These are phyloP conservation scores for Probaryconus sp. DNA, from an alignment of 1,140 invertebrate genomes.

Conservation along the genomic window DNA sequence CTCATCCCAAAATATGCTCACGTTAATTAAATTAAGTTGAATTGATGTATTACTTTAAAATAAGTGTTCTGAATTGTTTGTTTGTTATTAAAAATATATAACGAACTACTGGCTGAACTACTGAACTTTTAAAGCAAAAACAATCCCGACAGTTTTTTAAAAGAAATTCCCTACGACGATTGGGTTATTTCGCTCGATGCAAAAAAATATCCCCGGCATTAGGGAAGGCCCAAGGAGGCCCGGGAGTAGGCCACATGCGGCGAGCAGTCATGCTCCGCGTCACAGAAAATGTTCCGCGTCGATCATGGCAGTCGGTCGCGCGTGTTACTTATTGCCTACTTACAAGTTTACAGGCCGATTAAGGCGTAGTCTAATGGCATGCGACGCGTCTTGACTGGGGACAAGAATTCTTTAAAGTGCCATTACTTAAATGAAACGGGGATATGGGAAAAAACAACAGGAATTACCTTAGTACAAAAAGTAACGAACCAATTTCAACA, in stretches of 20 bases:
- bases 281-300: background rate
- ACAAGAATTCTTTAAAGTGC: conserved; percentile 19
- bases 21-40: too few species aligned
- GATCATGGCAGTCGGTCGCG: background rate
- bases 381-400: background rate
- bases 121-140: conserved; percentile 14
- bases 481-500: too few species aligned
- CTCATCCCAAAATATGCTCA: too few species aligned
- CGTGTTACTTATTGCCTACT: conserved; percentile 47
- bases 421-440: background rate
- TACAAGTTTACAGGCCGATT: conserved; percentile 38
- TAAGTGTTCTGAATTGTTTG: too few species aligned
- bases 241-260: conserved; percentile 42
- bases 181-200: conserved; percentile 19
- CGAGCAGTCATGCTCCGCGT: conserved; percentile 26
- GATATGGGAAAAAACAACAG: too few species aligned
- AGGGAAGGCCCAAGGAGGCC: conserved; percentile 7
- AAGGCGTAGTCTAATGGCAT: conserved; percentile 5
- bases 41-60: background rate
- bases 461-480: too few species aligned
- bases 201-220: conserved; percentile 23
- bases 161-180: conserved; percentile 32
- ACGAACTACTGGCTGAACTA: conserved; percentile 2
- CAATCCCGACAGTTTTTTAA: conserved; percentile 30
- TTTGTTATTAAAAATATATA: too few species aligned